Percentiles rank a stretch among this genome's conserved stretches.
Conservation (phyloP, 2,113 vertebrate genomes). For the Oplegnathus fasciatus region DNA sequence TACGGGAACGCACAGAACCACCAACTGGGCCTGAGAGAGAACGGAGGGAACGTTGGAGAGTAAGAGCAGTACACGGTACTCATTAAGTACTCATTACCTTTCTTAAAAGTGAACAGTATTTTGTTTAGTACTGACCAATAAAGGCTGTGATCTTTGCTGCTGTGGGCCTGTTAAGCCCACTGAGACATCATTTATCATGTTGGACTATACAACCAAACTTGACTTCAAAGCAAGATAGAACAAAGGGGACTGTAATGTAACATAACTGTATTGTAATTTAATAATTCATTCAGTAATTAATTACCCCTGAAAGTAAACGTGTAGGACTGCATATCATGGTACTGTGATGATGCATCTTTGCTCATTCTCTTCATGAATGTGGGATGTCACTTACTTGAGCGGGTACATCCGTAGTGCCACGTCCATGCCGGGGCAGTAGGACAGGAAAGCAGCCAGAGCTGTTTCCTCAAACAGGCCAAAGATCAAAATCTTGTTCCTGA, state of each 20-base stretch:
- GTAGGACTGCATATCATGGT: neutral
- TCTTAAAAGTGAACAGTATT: neutral
- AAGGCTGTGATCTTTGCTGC: neutral
- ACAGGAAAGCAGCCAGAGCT: slow-evolving; percentile 84
- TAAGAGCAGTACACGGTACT: neutral
- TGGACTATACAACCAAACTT: neutral
- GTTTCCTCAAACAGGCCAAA: slow-evolving; percentile 87
- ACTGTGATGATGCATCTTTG: no score
- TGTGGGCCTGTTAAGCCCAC: neutral
- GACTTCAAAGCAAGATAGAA: neutral
- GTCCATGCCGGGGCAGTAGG: slow-evolving; percentile 86
- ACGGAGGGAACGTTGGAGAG: neutral
- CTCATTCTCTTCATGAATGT: no score
- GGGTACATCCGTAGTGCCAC: slow-evolving; percentile 87
- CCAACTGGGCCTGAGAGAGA: slow-evolving; percentile 89
- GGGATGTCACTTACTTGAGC: slow-evolving; percentile 78
- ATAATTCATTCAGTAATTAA: no score
- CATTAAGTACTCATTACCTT: neutral
- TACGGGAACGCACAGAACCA: slow-evolving; percentile 97
- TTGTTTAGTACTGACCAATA: neutral
- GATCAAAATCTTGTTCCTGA: slow-evolving; percentile 88
- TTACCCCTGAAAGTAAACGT: neutral
- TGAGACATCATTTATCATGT: neutral
- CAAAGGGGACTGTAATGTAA: neutral
- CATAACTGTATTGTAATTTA: neutral